Evolutionary conservation across 2,113 vertebrate species (phyloP).

Genomic region (Anguilla rostrata): DNA sequence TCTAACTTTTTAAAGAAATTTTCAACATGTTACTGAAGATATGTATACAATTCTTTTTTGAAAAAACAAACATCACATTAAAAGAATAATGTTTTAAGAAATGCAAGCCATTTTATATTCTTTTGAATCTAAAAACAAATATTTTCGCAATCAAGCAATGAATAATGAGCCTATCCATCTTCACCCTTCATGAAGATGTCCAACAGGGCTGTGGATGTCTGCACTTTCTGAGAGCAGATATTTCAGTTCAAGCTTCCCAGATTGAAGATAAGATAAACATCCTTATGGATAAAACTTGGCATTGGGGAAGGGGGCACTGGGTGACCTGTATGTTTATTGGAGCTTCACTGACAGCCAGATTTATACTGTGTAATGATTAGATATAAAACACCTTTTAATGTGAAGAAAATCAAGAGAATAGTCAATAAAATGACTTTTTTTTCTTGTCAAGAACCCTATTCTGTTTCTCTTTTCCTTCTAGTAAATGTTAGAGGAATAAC

Average conservation of each 20-base stretch:
- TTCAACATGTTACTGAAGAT: too few species aligned
- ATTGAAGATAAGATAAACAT: conserved; percentile 49
- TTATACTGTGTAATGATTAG: conserved; percentile 60
- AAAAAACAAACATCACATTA: neutral
- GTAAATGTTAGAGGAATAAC: conserved; percentile 16
- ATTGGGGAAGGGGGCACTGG: neutral
- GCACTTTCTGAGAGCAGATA: conserved; percentile 25
- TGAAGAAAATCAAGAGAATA: conserved; percentile 44
- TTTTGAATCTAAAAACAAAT: neutral
- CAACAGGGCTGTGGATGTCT: neutral
- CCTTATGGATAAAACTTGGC: conserved; percentile 1
- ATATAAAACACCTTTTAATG: conserved; percentile 64
- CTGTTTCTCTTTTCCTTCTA: neutral
- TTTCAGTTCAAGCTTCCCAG: conserved; percentile 39
- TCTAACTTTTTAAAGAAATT: too few species aligned
- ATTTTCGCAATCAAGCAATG: conserved; percentile 15
- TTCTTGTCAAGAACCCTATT: conserved; percentile 6
- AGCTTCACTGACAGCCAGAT: conserved; percentile 3
- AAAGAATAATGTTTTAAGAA: neutral
- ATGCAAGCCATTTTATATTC: neutral
- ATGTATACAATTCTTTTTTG: neutral
- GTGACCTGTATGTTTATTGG: neutral
- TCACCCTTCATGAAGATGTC: neutral
- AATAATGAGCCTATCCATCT: conserved; percentile 15
- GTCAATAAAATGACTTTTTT: conserved; percentile 21